phyloP scores from a whole-genome alignment of 1,140 invertebrate species.

The Dinoponera quadriceps region DNA sequence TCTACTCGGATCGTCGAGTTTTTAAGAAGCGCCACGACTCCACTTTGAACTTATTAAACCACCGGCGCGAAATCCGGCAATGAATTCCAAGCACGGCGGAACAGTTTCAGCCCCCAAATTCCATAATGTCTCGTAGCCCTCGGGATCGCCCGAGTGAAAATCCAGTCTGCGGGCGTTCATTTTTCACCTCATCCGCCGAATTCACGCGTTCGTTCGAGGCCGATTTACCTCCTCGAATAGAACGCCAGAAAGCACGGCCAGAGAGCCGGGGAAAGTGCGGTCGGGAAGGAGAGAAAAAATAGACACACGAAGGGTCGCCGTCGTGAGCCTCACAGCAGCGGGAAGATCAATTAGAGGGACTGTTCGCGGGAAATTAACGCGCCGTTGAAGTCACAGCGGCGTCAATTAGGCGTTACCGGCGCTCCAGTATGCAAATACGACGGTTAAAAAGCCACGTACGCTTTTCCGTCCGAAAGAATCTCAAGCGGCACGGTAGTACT shows the following conservation, averaged over 20 bases:
- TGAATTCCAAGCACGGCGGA: constrained; percentile 38
- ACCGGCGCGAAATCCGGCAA: neutral
- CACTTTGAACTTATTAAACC: constrained; percentile 33
- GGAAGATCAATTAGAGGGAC: constrained; percentile 46
- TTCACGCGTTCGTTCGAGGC: constrained; percentile 8
- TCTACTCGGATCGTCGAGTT: neutral
- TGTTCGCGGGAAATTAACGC: constrained; percentile 21
- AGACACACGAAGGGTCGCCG: neutral
- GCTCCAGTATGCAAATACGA: constrained; percentile 54
- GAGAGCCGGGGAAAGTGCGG: constrained; percentile 48
- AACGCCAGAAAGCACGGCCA: constrained; percentile 14
- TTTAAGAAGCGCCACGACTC: constrained; percentile 14
- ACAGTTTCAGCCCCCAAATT: constrained; percentile 29
- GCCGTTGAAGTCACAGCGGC: constrained; percentile 5
- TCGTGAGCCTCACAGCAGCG: neutral
- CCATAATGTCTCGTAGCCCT: constrained; percentile 22
- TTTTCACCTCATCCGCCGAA: constrained; percentile 37
- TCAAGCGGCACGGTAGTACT: constrained; percentile 13
- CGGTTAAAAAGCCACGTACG: constrained; percentile 34
- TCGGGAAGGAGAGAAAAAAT: constrained; percentile 38
- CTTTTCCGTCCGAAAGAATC: constrained; percentile 48
- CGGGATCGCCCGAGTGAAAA: constrained; percentile 16
- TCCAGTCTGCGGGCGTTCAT: constrained; percentile 38
- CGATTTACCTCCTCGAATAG: constrained; percentile 60
- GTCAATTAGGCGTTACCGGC: constrained; percentile 35